Percentiles rank a stretch among this genome's conserved stretches.
These are phyloP conservation scores for Xyliphius kryptos DNA, from an alignment of 2,113 vertebrate genomes.

Conservation along the genomic window DNA sequence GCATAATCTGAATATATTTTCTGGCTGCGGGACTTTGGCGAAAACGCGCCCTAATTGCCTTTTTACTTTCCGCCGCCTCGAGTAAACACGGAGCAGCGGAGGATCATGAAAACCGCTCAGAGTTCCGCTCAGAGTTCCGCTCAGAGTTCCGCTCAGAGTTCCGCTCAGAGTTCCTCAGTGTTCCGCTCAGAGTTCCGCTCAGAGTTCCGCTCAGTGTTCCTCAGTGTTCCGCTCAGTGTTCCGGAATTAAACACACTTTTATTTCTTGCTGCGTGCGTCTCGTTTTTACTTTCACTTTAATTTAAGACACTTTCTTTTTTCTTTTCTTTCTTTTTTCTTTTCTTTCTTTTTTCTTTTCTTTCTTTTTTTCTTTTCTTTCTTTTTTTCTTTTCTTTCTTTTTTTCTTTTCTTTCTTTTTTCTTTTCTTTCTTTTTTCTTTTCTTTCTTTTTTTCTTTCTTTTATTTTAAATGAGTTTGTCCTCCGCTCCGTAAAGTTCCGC, in stretches of 20 bases:
- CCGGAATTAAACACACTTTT: conserved; percentile 38
- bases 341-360: too few species aligned
- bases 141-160: too few species aligned
- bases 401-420: conserved; percentile 4
- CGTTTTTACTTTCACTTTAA: conserved; percentile 40
- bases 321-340: too few species aligned
- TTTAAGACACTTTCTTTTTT: conserved; percentile 19
- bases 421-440: too few species aligned
- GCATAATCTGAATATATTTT: conserved; percentile 80
- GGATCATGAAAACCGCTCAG: conserved; percentile 10
- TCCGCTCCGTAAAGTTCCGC: too few species aligned
- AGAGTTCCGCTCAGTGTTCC: too few species aligned
- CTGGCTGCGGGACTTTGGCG: conserved; percentile 69
- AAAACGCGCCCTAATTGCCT: conserved; percentile 77
- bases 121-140: too few species aligned
- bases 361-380: too few species aligned
- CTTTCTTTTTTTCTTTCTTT: conserved; percentile 14
- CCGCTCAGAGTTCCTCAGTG: too few species aligned
- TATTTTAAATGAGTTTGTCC: conserved; percentile 31
- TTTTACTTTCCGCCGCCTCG: conserved; percentile 40
- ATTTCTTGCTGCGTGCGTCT: conserved; percentile 20
- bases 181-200: too few species aligned
- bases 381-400: too few species aligned
- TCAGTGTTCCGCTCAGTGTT: too few species aligned
- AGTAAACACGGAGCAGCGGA: conserved; percentile 26